Conservation (phyloP, 2,113 vertebrate species). For the Ellobius talpinus region DNA sequence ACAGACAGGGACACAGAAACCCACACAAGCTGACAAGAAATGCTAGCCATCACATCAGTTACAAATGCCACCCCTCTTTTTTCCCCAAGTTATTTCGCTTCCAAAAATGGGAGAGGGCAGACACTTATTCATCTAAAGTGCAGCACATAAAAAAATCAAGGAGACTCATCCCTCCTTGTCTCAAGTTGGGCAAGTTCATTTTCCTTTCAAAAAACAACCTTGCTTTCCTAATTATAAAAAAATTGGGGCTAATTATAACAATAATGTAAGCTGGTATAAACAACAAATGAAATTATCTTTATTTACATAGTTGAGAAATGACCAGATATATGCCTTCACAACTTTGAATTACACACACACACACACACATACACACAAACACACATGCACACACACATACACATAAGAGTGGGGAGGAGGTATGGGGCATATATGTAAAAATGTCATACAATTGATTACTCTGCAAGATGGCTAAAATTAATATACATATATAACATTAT, state of each 20-base stretch:
- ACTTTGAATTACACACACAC: neutral
- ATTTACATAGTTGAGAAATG: conserved; percentile 33
- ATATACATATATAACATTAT: neutral
- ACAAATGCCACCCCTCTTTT: neutral
- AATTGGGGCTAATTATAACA: conserved; percentile 28
- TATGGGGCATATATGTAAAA: neutral
- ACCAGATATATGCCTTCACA: conserved; percentile 21
- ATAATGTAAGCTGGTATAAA: neutral
- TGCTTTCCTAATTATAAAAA: conserved; percentile 54
- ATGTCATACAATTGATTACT: neutral
- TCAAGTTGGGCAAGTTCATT: neutral
- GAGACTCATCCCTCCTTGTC: neutral
- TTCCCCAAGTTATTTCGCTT: neutral
- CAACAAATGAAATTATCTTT: conserved; percentile 12
- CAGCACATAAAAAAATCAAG: neutral
- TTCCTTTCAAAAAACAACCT: conserved; percentile 38
- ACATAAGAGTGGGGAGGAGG: neutral
- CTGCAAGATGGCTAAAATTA: neutral
- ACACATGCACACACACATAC: neutral
- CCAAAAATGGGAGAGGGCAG: neutral
- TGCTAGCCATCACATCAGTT: neutral
- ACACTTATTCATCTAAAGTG: neutral
- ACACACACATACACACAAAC: neutral
- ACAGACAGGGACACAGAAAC: neutral
- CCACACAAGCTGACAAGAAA: neutral